Evolutionary conservation across 2,797 vertebrate genomes (phyloP).

Genomic region (Lateolabrax maculatus): DNA sequence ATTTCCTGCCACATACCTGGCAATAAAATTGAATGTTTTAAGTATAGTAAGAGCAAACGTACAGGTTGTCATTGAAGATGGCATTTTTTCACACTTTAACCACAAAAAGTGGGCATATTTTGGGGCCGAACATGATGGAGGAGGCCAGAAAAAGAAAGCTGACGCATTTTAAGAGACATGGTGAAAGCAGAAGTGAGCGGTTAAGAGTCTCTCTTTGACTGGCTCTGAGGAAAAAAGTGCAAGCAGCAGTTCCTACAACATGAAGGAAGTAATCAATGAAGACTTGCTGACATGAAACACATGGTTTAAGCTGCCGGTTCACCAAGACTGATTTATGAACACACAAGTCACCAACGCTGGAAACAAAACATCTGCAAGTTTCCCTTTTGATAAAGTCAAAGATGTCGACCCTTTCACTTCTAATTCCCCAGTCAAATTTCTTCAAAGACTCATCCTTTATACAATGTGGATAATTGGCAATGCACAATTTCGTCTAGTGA

Average conservation of each 20-base stretch:
- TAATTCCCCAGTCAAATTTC: background rate
- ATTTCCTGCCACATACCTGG: background rate
- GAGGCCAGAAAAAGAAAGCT: background rate
- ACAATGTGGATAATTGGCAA: background rate
- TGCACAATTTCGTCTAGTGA: too few species aligned
- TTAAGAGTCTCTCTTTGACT: background rate
- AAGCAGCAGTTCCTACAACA: constrained; percentile 13
- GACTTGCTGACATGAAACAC: constrained; percentile 10
- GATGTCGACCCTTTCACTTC: background rate
- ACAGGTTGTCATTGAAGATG: background rate
- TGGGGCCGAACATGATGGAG: background rate
- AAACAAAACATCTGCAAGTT: background rate
- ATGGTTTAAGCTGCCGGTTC: background rate
- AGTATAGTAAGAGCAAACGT: too few species aligned
- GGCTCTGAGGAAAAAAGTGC: background rate
- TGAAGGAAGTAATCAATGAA: constrained; percentile 15
- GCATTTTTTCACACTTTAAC: background rate
- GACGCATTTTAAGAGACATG: background rate
- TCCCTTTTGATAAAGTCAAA: background rate
- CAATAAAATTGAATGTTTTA: background rate
- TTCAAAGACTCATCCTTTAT: background rate
- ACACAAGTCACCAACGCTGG: background rate
- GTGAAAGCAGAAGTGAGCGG: constrained; percentile 55
- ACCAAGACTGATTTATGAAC: background rate
- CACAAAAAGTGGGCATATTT: background rate